Evolutionary conservation across 1,140 invertebrate genomes (phyloP), one percentile per base, ranked within the genome.

Genomic region (Trialeurodes vaporariorum): DNA sequence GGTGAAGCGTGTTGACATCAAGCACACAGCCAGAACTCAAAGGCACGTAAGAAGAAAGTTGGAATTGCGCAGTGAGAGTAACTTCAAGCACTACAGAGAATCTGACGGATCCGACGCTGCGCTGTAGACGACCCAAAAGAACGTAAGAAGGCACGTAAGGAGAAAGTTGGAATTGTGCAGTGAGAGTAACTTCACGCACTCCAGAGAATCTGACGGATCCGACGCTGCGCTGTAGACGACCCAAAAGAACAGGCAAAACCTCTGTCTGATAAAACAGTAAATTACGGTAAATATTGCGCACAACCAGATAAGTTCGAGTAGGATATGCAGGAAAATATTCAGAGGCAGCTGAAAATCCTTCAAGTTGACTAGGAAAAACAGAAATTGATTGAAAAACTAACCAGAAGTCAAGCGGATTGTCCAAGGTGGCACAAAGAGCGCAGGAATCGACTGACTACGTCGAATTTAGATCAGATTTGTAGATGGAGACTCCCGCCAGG

Each of bases 351-450:
- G 34, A 17, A 49, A 49, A 17, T 17, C 17, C 34, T 49, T 17
- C 5, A 49, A 49, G 34, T 49, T 5, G 34, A 49, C 34, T 5
- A 49, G 17, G 34, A 9, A 49, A 49, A 17, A 49, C 5, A 17
- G 17, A 17, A 5, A 17, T 49, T 49, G 5, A 49, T 65, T 25
- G 25, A 65, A 60, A 23, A 49, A 21, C 22, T 40, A 58, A 65
- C 64, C 1, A 25, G 11, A 25, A 49, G 49, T 12, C 64, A 65
- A 65, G 58, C 64, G 22, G 5, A 65, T 25, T 60, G 58, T 60
- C 34, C 58, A 9, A 25, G 59, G 26, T 65, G 64, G 58, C 24
- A 25, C 5, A 65, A 26, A 26, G 24, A 65, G 59, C 11, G 64
- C 13, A 23, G 9, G 26, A 25, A 25, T 21, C 24, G 64, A 27